Evolutionary conservation across 2,113 vertebrate genomes (phyloP), one percentile per base, ranked within the genome.

Genomic region (Gymnocephalus cernua): DNA sequence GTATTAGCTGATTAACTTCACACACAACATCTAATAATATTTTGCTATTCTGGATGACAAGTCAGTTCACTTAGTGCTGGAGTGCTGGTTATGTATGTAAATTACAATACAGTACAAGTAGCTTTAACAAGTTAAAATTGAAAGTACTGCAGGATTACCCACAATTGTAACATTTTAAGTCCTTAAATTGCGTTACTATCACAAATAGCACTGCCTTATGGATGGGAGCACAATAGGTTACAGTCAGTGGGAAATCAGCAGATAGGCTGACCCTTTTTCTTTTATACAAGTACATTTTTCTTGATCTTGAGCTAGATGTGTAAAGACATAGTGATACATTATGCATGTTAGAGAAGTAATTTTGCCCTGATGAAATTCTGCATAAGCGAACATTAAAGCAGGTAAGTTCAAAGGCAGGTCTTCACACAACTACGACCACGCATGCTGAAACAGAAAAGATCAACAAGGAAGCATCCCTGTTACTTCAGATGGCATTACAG

Each of bases 271-370:
- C 76, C 73, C 18, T 76, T 85, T 83, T 77, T 29, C 71, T 80
- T 77, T 69, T 38, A 75, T 73, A 66, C 59, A 77, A 83, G 82
- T 79, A 82, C 32, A 67, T 85, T 72, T 38, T 65, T 51, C 80
- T 82, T 85, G 74, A 85, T 89, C 71, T 88, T 86, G 79, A 92
- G 83, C 61, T 59, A 84, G 62, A 92, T 91, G 75, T 88, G 53
- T 77, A 71, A 88, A 87, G 88, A 88, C 71, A 82, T 73, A 79
- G 87, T 71, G 78, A 90, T 92, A 70, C 73, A 93, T 93, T 89
- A 91, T 93, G 87, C 84, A 94, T 89, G 83, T 80, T 6, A 2
- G 44, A 80, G 71, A 86, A 78, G 87, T 88, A 50, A 88, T 89
- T 91, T 90, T 64, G 84, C 69, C 67, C 73, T 86, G 84, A 91